A percentile compares a stretch with the other conserved stretches of the same genome.
These are phyloP conservation scores for Potorous gilbertii DNA, from an alignment of 2,797 vertebrate species.

Conservation along the genomic window DNA sequence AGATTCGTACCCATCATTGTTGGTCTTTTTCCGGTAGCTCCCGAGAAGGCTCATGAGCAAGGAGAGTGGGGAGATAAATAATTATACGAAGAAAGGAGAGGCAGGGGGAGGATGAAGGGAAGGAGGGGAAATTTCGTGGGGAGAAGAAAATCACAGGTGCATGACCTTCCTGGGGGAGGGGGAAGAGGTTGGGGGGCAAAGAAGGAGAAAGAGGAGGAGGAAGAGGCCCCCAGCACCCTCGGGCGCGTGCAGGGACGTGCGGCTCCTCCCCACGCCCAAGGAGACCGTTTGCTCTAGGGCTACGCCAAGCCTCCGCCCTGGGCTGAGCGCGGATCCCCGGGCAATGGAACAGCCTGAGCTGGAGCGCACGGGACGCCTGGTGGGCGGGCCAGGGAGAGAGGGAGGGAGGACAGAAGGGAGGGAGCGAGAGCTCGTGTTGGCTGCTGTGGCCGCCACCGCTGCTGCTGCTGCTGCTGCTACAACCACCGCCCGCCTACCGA, in stretches of 20 bases:
- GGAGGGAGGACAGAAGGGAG: conserved; percentile 12
- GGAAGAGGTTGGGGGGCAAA: background rate
- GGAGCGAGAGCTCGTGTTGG: conserved; percentile 3
- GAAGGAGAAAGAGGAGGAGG: background rate
- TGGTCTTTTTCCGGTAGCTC: conserved; percentile 96
- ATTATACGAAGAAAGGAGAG: conserved; percentile 55
- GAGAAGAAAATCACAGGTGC: conserved; percentile 56
- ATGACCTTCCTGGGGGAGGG: conserved; percentile 60
- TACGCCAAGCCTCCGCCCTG: conserved; percentile 70
- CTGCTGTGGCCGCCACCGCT: conserved; percentile 30
- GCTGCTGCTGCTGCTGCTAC: background rate
- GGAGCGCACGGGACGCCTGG: background rate
- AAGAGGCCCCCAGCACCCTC: background rate
- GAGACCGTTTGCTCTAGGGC: background rate
- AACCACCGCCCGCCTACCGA: conserved; percentile 3
- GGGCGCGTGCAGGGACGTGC: background rate
- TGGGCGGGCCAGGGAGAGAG: conserved; percentile 33
- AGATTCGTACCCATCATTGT: conserved; percentile 97
- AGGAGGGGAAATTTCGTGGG: conserved; percentile 28
- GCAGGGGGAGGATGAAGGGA: conserved; percentile 41
- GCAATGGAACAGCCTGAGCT: background rate
- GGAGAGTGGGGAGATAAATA: conserved; percentile 34
- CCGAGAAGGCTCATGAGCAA: conserved; percentile 96
- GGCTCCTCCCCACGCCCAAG: background rate
- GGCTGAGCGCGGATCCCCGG: conserved; percentile 35